Evolutionary conservation across 2,797 vertebrate genomes (phyloP).

Genomic region (Stomatorhinus walkeri): DNA sequence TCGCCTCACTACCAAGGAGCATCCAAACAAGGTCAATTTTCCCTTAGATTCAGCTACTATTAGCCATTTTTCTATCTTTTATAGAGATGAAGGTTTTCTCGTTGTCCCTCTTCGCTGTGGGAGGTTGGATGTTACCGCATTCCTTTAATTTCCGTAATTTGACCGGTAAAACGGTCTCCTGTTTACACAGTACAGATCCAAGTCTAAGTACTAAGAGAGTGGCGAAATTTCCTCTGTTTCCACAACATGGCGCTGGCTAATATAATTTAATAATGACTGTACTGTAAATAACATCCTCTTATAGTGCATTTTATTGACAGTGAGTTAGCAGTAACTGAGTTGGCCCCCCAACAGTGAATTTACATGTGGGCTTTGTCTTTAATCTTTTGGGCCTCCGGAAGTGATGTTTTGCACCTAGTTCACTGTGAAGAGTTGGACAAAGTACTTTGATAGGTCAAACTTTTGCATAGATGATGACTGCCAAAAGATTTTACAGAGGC

Average conservation of each 20-base stretch:
- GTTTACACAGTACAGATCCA: background rate
- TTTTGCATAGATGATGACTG: background rate
- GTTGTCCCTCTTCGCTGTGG: background rate
- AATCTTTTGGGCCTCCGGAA: background rate
- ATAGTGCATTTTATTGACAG: constrained; percentile 1
- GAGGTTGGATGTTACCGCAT: background rate
- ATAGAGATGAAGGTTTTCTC: background rate
- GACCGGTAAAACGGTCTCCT: constrained; percentile 21
- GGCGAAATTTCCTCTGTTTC: background rate
- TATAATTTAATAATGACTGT: constrained; percentile 13
- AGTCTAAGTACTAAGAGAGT: background rate
- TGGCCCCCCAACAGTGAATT: background rate
- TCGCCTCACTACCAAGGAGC: constrained; percentile 43
- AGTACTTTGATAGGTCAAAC: background rate
- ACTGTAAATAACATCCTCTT: background rate
- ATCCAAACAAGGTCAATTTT: constrained; percentile 41
- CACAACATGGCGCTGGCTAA: constrained; percentile 15
- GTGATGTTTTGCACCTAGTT: background rate
- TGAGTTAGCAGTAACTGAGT: background rate
- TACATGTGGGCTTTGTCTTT: background rate
- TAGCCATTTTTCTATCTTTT: background rate
- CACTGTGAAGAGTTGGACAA: background rate
- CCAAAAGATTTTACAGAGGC: background rate
- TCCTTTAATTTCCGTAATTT: constrained; percentile 9
- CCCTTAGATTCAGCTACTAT: constrained; percentile 23